These are phyloP conservation scores for Drosophila bipectinata DNA, from an alignment of 1,140 invertebrate species.

Conservation along the genomic window DNA sequence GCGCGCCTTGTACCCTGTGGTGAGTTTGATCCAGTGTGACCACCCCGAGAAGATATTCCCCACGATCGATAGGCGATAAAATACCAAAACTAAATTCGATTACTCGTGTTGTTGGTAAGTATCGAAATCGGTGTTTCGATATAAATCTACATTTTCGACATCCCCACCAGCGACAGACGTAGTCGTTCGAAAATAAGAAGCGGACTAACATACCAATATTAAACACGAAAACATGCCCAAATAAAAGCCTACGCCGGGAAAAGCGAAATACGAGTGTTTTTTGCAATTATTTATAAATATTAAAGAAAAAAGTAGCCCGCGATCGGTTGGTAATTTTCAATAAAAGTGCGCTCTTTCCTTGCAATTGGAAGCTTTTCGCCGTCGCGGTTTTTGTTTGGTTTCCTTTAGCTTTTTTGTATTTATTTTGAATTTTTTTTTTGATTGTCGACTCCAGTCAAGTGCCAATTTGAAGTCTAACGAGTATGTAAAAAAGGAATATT, in stretches of 20 bases:
- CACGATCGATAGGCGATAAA: not conserved
- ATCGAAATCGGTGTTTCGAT: not conserved
- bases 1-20: too few species aligned
- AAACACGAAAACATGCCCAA: not conserved
- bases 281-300: not conserved
- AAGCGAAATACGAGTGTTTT: not conserved
- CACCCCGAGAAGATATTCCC: not conserved
- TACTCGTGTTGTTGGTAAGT: too few species aligned
- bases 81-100: too few species aligned
- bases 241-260: not conserved
- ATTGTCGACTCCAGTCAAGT: not conserved
- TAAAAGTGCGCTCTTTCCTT: not conserved
- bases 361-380: constrained; percentile 1
- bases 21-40: not conserved
- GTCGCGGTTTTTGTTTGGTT: constrained; percentile 8
- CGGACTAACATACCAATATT: not conserved
- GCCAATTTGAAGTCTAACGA: constrained; percentile 1
- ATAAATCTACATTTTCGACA: not conserved
- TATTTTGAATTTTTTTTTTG: not conserved
- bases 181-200: not conserved
- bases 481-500: not conserved
- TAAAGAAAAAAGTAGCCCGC: not conserved
- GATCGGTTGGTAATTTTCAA: not conserved
- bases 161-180: not conserved
- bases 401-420: not conserved